phyloP scores from a whole-genome alignment of 2,888 invertebrate genomes.

The Sclerodermus sp. region DNA sequence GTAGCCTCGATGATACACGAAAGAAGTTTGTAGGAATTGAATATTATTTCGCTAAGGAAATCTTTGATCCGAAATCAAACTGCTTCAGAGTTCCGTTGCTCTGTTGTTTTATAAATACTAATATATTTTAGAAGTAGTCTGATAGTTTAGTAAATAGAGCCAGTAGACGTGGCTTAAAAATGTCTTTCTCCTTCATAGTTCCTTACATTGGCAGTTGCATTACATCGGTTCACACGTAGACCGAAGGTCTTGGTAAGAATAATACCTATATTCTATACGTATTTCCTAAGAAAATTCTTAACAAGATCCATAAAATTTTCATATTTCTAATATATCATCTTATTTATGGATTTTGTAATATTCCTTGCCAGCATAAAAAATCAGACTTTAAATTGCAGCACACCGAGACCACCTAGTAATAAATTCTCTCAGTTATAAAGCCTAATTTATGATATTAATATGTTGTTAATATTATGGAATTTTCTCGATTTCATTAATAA shows the following conservation, averaged over 20 bases:
- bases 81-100: too few relatives aligned
- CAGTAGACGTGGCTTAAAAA: too few relatives aligned
- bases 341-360: conserved; percentile 12
- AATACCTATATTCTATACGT: conserved; percentile 9
- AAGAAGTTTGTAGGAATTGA: too few relatives aligned
- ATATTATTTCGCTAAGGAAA: too few relatives aligned
- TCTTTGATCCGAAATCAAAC: too few relatives aligned
- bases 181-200: too few relatives aligned
- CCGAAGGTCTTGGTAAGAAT: conserved; percentile 18
- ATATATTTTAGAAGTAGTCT: too few relatives aligned
- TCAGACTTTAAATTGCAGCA: conserved; percentile 32
- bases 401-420: conserved; percentile 16
- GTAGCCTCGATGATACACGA: too few relatives aligned
- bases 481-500: background rate
- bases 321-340: conserved; percentile 17
- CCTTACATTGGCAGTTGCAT: conserved; percentile 25
- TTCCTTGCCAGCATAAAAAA: conserved; percentile 31
- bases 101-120: too few relatives aligned
- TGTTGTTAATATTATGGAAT: background rate
- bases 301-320: conserved; percentile 26
- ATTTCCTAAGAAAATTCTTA: conserved; percentile 15
- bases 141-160: too few relatives aligned
- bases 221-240: conserved; percentile 21
- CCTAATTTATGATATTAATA: background rate
- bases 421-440: conserved; percentile 3